phyloP scores from a whole-genome alignment of 2,113 vertebrate genomes.

The Neogobius melanostomus region DNA sequence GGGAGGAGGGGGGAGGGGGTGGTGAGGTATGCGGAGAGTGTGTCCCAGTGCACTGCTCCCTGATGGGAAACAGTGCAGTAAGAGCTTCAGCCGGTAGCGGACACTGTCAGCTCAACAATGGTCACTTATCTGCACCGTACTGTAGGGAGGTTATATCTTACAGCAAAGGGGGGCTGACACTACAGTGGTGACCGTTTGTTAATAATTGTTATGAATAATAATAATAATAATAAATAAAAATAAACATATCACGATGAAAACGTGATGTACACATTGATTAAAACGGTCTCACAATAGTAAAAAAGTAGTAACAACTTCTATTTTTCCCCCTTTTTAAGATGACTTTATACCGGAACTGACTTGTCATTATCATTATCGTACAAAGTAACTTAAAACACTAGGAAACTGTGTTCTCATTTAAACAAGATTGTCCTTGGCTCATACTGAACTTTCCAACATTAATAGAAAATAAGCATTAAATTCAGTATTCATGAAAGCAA shows the following conservation, averaged over 20 bases:
- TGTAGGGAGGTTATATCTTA: not conserved
- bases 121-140: slow-evolving; percentile 22
- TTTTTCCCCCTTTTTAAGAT: too few relatives aligned
- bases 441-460: not conserved
- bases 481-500: not conserved
- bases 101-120: slow-evolving; percentile 81
- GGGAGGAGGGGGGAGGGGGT: not conserved
- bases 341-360: too few relatives aligned
- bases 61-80: slow-evolving; percentile 66
- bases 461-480: not conserved
- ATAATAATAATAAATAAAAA: too few relatives aligned
- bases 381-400: not conserved
- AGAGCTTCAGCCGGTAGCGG: slow-evolving; percentile 75
- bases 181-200: too few relatives aligned
- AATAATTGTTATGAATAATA: too few relatives aligned
- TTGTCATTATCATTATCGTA: not conserved
- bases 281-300: too few relatives aligned
- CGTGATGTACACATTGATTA: too few relatives aligned
- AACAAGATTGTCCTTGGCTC: not conserved
- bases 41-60: slow-evolving; percentile 3
- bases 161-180: not conserved
- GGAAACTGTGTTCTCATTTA: not conserved
- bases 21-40: not conserved
- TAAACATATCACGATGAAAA: too few relatives aligned
- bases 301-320: too few relatives aligned